Evolutionary conservation across 2,113 vertebrate genomes (phyloP), one percentile per base, ranked within the genome.

Genomic region (Phaetusa simplex): DNA sequence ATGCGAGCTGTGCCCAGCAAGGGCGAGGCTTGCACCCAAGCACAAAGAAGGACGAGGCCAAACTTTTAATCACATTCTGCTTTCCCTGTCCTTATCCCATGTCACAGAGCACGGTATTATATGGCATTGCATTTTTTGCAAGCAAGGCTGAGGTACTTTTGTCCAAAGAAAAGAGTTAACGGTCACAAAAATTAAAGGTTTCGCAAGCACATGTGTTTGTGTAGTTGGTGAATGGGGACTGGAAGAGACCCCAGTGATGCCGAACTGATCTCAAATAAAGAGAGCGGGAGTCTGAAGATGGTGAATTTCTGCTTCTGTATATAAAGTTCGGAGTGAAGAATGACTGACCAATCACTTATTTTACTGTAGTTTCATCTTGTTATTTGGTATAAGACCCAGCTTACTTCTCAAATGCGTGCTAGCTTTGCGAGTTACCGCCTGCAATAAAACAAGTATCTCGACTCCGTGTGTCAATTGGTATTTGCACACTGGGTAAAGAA

Each of bases 11-110:
- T 1, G 21, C 47, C 19, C 24, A 21, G 58, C 34, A 9, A 8
- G 55, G 21, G 42, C 0, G 3, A 96, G 32, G 23, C 42, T 45
- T 67, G 38, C 23, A 19, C 9, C 0, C 0, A 71, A 76, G 61
- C 6, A 42, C 47, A 21, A 69, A 88, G 40, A 8, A 26, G 59
- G 50, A 36, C 0, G 1, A 49, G 34, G 77, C 13, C 34, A 56
- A 85, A 43, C 2, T 3, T 30, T 15, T 47, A 4, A 22, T 50
- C 8, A 7, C 36, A 1, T 53, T 69, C 52, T 43, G 14, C 34
- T 82, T 90, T 23, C 58, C 43, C 24, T 5, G 20, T 56, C 45
- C 47, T 52, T 23, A 12, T 34, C 52, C 45, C 18, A 4, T 29
- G 78, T 47, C 59, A 77, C 36, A 71, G 32, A 40, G 36, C 15